These are phyloP conservation scores for Onychomys leucogaster DNA, from an alignment of 2,797 vertebrate species.

Conservation along the genomic window DNA sequence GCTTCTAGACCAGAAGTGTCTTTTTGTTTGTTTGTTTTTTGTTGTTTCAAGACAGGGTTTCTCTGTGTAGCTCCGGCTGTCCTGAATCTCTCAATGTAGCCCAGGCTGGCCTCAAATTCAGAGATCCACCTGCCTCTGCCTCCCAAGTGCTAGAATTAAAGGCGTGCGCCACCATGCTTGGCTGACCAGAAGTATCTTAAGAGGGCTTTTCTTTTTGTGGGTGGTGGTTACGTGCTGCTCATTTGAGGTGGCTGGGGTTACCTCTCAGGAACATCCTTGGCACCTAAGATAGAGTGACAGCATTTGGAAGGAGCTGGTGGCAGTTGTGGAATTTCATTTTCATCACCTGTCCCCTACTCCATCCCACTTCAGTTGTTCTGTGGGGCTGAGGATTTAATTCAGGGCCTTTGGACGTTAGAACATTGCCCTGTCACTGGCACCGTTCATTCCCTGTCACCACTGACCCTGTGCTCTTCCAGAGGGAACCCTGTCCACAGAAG, in stretches of 20 bases:
- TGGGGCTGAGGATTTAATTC: not conserved
- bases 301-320: conserved; percentile 31
- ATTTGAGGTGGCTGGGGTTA: conserved; percentile 10
- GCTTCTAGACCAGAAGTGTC: conserved; percentile 45
- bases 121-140: too few relatives aligned
- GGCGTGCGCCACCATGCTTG: not conserved
- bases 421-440: not conserved
- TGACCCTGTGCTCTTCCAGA: not conserved
- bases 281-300: not conserved
- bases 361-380: not conserved
- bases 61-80: too few relatives aligned
- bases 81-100: too few relatives aligned
- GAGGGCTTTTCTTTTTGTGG: conserved; percentile 23
- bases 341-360: not conserved
- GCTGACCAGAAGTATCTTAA: not conserved
- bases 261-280: not conserved
- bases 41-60: not conserved
- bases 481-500: not conserved
- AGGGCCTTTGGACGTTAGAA: not conserved
- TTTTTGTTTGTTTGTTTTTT: not conserved
- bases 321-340: not conserved
- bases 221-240: not conserved
- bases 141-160: not conserved
- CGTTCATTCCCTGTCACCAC: not conserved
- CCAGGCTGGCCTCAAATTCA: too few relatives aligned